Evolutionary conservation across 2,113 vertebrate genomes (phyloP), one percentile per base, ranked within the genome.

Genomic region (Cavia aperea): DNA sequence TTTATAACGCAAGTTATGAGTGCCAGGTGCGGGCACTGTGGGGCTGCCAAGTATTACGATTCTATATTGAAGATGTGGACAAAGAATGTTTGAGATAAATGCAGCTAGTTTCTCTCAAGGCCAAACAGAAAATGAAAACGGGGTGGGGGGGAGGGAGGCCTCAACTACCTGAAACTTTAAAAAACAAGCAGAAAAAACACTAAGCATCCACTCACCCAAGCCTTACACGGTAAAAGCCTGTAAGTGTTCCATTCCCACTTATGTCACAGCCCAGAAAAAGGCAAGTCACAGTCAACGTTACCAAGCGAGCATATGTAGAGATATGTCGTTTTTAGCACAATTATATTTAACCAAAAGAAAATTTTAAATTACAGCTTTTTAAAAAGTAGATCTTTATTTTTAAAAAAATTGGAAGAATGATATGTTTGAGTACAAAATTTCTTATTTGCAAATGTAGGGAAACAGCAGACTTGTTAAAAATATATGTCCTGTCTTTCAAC

Each of bases 341-440:
- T 94, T 96, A 95, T 94, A 94, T 95, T 95, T 96, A 95, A 95
- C 92, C 72, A 16, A 96, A 95, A 85, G 89, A 63, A 94, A 95
- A 93, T 86, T 94, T 94, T 77, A 96, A 90, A 63, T 93, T 39
- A 86, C 4, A 93, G 81, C 66, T 93, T 95, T 77, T 81, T 49
- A 77, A 92, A 77, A 92, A 81, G 58, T 29, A 15, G 39, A 70
- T 91, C 24, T 66, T 91, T 95, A 82, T 78, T 62, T 73, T 82
- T 60, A 56, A 87, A 90, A 89, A 96, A 95, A 81, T 70, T 86
- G 68, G 63, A 93, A 88, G 75, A 94, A 88, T 93, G 78, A 65
- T 93, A 91, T 94, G 91, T 94, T 96, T 95, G 78, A 60, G 51
- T 95, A 95, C 72, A 96, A 77, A 88, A 85, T 23, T 89, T 87